Percentiles rank a stretch among this genome's conserved stretches.
Evolutionary conservation across 2,113 vertebrate genomes (phyloP).

Genomic region (Phycodurus eques): DNA sequence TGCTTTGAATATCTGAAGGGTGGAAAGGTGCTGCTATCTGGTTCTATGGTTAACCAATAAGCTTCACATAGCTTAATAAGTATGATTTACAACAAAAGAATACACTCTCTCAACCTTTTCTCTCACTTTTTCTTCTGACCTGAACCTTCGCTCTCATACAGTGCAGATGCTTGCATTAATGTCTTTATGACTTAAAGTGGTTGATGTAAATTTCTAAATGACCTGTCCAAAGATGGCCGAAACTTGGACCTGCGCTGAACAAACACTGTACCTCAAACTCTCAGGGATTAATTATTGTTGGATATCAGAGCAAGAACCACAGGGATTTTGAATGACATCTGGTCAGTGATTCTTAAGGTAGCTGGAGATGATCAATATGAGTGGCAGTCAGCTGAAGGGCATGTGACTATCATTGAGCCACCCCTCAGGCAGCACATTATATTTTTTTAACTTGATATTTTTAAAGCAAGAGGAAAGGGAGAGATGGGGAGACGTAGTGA

Average conservation of each 20-base stretch:
- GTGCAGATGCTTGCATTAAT: too few species aligned
- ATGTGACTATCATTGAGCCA: not conserved
- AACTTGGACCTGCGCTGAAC: too few species aligned
- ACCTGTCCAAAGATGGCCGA: too few species aligned
- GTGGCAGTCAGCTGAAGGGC: constrained; percentile 3
- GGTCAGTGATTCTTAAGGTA: not conserved
- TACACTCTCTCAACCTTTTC: too few species aligned
- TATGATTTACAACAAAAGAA: too few species aligned
- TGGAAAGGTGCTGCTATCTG: not conserved
- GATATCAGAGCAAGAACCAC: not conserved
- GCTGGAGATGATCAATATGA: not conserved
- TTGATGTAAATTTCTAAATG: too few species aligned
- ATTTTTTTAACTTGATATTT: not conserved
- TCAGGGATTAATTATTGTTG: not conserved
- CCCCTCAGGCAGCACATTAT: constrained; percentile 1
- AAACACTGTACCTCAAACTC: not conserved
- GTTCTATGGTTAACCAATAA: not conserved
- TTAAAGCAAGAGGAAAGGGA: not conserved
- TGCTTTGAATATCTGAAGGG: not conserved
- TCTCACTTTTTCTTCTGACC: too few species aligned
- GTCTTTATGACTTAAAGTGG: too few species aligned
- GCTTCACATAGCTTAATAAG: not conserved
- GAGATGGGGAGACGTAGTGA: constrained; percentile 20
- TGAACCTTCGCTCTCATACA: too few species aligned
- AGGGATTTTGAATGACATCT: not conserved